Evolutionary conservation across 1,140 invertebrate genomes (phyloP), one percentile per base, ranked within the genome.

Genomic region (Helicoverpa armigera): DNA sequence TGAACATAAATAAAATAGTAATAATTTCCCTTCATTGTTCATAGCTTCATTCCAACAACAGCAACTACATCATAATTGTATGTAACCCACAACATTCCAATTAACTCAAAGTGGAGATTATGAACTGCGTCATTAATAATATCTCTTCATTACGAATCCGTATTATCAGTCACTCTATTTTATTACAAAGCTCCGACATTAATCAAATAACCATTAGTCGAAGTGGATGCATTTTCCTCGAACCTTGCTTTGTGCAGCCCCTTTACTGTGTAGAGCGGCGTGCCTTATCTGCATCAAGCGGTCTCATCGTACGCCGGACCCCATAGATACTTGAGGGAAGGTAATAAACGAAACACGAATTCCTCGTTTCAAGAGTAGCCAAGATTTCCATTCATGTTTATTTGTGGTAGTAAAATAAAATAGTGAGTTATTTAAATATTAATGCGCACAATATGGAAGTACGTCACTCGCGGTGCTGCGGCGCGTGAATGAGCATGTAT

Each of bases 401-500:
- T 10, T 35, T 73, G 53, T n/a, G 9, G 18, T 14, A 72, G 50
- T 23, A 12, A 58, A 73, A 58, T 43, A 35, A 58, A 58, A 35
- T 51, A 51, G 43, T 16, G 53, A 73, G 53, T 56, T 35, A 73
- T 65, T 74, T 61, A 74, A 67, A 74, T 80, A 74, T 56, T 56
- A 63, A 72, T 14, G 23, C 23, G 12, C 11, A 61, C 43, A 60
- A 23, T 75, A 18, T 35, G 12, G 5, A 53, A 73, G 70, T 58
- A 58, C 70, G 35, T 50, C 73, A 63, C 73, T 63, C 18, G 35
- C 11, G 73, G n/a, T 29, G n/a, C 18, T n/a, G 23, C 58, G 35
- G 56, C 56, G 73, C 73, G 73, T 75, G 73, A 74, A 74, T 74
- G 72, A 77, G 54, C 61, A 65, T 77, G 60, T 48, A 70, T 70